Percentiles rank a stretch among this genome's conserved stretches.
phyloP scores from a whole-genome alignment of 2,113 vertebrate genomes.

The Siniperca knerii region DNA sequence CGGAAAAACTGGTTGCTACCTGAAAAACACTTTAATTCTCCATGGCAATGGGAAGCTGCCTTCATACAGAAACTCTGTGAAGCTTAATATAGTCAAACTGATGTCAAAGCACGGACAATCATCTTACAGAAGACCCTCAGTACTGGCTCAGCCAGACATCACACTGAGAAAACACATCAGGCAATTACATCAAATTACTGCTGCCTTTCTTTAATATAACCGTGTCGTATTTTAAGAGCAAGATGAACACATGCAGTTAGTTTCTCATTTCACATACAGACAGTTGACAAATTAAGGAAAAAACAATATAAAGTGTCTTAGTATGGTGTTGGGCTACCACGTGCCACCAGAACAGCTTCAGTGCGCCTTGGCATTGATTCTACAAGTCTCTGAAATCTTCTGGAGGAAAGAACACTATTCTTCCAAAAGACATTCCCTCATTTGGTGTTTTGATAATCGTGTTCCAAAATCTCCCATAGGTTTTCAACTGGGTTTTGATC shows the following conservation, averaged over 20 bases:
- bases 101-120: conserved; percentile 19
- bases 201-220: neutral
- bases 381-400: too few relatives aligned
- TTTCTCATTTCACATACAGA: conserved; percentile 3
- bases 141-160: neutral
- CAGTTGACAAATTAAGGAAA: too few relatives aligned
- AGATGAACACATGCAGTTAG: conserved; percentile 2
- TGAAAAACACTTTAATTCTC: conserved; percentile 21
- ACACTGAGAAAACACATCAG: conserved; percentile 15
- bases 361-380: too few relatives aligned
- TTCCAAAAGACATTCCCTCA: too few relatives aligned
- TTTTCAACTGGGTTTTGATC: too few relatives aligned
- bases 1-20: neutral
- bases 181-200: conserved; percentile 2
- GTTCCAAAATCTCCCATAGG: too few relatives aligned
- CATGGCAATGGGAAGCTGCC: neutral
- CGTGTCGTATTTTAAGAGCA: neutral
- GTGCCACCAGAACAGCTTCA: too few relatives aligned
- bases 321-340: too few relatives aligned
- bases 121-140: neutral
- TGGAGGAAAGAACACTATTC: too few relatives aligned
- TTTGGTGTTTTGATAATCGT: too few relatives aligned
- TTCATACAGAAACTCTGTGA: neutral
- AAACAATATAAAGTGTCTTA: too few relatives aligned
- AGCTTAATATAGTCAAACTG: conserved; percentile 4